These are phyloP conservation scores for Mystacides longicornis DNA, from an alignment of 2,888 invertebrate species.

Conservation along the genomic window DNA sequence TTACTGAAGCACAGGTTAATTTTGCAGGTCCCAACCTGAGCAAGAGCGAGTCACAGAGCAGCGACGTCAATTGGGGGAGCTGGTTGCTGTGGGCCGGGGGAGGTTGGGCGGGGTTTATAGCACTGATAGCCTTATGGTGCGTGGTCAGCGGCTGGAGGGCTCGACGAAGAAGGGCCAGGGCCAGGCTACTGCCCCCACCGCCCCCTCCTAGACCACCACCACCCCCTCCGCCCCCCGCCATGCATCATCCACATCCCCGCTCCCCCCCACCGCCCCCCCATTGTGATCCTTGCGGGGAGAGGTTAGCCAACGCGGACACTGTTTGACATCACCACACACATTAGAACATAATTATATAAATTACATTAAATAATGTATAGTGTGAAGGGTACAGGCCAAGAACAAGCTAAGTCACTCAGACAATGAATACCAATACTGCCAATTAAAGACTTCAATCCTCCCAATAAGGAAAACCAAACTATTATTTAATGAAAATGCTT, in stretches of 20 bases:
- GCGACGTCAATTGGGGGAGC: constrained; percentile 24
- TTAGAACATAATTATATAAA: neutral
- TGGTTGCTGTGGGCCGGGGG: constrained; percentile 21
- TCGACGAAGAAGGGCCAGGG: constrained; percentile 39
- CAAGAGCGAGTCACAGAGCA: constrained; percentile 13
- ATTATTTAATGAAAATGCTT: too few relatives aligned
- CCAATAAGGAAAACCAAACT: too few relatives aligned
- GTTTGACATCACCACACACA: constrained; percentile 38
- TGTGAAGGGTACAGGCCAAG: too few relatives aligned
- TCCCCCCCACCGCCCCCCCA: constrained; percentile 35
- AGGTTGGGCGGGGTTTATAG: constrained; percentile 26
- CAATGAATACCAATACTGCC: too few relatives aligned
- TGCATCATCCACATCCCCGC: constrained; percentile 38
- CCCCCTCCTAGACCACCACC: constrained; percentile 33
- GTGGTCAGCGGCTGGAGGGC: constrained; percentile 31
- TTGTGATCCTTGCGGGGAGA: constrained; percentile 32
- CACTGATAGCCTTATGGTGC: constrained; percentile 29
- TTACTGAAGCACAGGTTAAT: constrained; percentile 16
- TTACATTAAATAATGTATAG: neutral
- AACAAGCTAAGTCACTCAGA: too few relatives aligned
- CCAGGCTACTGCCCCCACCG: constrained; percentile 40
- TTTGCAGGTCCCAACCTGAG: constrained; percentile 24
- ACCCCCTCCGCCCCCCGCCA: constrained; percentile 40
- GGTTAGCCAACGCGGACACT: constrained; percentile 33
- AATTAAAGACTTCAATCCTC: too few relatives aligned